Base-by-base conservation (phyloP, 2,797 vertebrate genomes). In the Anguilla obscura region DNA sequence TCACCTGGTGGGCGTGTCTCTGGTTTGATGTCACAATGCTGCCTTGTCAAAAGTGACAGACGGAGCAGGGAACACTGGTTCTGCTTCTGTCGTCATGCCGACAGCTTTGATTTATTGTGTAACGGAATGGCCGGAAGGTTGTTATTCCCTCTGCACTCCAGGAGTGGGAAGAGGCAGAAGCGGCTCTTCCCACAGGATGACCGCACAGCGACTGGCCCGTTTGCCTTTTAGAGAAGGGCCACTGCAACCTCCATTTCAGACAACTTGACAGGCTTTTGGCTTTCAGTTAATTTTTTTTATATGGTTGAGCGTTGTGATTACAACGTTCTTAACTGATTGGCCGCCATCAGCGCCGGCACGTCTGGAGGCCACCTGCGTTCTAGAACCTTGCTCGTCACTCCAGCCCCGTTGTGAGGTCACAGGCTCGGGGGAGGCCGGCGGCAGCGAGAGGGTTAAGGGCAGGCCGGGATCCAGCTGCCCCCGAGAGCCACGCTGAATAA, bases 61-160 rank as follows among this genome's bases (percentile, higher is more conserved):
- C 69, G 16, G 30, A 88, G 90, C 91, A 52, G 86, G 91, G 84
- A 89, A 0, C 56, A 89, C 91, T 88, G 89, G 91, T 90, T 92
- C 14, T 60, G 48, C 86, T 86, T 58, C 63, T 74, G 86, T 92
- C 85, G 89, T 89, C 85, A 79, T 86, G 76, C 58, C 69, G 88
- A 91, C 90, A 2, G 80, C 60, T 87, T 36, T 45, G 87, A 54
- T 89, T 91, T 88, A 52, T 85, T 86, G 90, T 90, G 86, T 91
- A 87, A 88, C 71, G 21, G 83, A 82, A 86, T 66, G 63, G 88
- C 84, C 82, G 83, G 88, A 87, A 84, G 90, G 86, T 85, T 80
- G 52, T n/a, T 87, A 79, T 88, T 76, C 27, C 30, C 30, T 76
- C 4, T 0, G 36, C 30, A 33, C 30, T 76, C 2, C 30, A 76